These are phyloP conservation scores for Mythimna vitellina DNA, from an alignment of 2,888 invertebrate genomes.

Conservation along the genomic window DNA sequence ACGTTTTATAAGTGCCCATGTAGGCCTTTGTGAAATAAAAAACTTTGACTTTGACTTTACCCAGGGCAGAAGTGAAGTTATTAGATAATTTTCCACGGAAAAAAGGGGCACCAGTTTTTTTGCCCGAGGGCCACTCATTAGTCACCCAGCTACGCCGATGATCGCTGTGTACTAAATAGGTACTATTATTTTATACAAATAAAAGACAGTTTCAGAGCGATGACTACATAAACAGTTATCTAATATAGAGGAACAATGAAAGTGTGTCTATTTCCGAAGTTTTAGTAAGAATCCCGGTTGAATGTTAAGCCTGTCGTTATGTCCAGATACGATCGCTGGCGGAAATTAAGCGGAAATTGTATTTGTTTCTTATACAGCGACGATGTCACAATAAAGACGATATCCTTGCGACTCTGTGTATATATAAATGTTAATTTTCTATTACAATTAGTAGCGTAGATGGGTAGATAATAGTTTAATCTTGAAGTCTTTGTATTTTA, in stretches of 20 bases:
- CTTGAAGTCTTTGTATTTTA: slow-evolving; percentile 10
- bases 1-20: too few species aligned
- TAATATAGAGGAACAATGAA: slow-evolving; percentile 70
- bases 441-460: slow-evolving; percentile 51
- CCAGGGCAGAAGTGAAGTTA: too few species aligned
- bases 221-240: slow-evolving; percentile 47
- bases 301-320: slow-evolving; percentile 84
- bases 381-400: slow-evolving; percentile 80
- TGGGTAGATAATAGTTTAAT: slow-evolving; percentile 22
- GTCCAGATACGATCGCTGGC: slow-evolving; percentile 85
- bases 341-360: slow-evolving; percentile 90
- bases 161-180: background rate
- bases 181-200: background rate
- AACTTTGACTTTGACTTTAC: too few species aligned
- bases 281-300: slow-evolving; percentile 76
- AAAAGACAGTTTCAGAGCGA: slow-evolving; percentile 3
- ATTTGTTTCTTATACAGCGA: slow-evolving; percentile 87
- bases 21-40: too few species aligned
- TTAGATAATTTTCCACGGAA: too few species aligned
- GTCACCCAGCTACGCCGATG: too few species aligned
- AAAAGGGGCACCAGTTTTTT: too few species aligned
- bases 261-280: slow-evolving; percentile 79
- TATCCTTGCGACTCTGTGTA: slow-evolving; percentile 67
- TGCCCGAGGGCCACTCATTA: too few species aligned
- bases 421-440: slow-evolving; percentile 77